These are phyloP conservation scores for Exocentrus adspersus DNA, from an alignment of 2,888 invertebrate species.

Conservation along the genomic window DNA sequence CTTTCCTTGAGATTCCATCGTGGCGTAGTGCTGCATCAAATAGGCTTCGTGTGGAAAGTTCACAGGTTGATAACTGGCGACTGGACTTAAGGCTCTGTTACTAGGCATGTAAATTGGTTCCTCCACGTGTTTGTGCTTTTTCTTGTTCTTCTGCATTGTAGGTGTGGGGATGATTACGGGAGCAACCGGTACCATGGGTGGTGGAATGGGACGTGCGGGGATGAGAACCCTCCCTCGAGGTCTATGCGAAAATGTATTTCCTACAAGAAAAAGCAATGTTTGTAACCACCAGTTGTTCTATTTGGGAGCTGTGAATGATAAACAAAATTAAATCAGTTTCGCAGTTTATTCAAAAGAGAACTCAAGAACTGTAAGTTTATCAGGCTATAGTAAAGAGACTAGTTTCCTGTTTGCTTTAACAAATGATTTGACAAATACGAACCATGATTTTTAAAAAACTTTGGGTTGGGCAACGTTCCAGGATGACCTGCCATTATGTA, in stretches of 20 bases:
- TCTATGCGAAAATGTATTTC: slow-evolving; percentile 60
- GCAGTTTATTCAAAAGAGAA: too few species aligned
- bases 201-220: slow-evolving; percentile 67
- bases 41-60: slow-evolving; percentile 70
- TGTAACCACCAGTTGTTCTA: too few species aligned
- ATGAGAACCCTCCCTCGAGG: slow-evolving; percentile 68
- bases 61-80: slow-evolving; percentile 68
- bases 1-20: slow-evolving; percentile 62
- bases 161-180: slow-evolving; percentile 64
- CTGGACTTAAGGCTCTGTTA: slow-evolving; percentile 68
- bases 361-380: too few species aligned
- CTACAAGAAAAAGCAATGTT: slow-evolving; percentile 33
- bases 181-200: slow-evolving; percentile 56
- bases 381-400: too few species aligned
- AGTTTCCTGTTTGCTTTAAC: too few species aligned
- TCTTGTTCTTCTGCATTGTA: slow-evolving; percentile 68
- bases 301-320: too few species aligned
- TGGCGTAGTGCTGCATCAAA: slow-evolving; percentile 69
- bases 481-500: slow-evolving; percentile 59
- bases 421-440: slow-evolving; percentile 39
- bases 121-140: slow-evolving; percentile 64
- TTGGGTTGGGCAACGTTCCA: slow-evolving; percentile 62
- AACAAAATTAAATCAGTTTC: too few species aligned
- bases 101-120: slow-evolving; percentile 71
- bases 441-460: slow-evolving; percentile 64